A percentile compares a stretch with the other conserved stretches of the same genome.
phyloP scores from a whole-genome alignment of 2,797 vertebrate genomes.

The Neosilurus hyrtlii region DNA sequence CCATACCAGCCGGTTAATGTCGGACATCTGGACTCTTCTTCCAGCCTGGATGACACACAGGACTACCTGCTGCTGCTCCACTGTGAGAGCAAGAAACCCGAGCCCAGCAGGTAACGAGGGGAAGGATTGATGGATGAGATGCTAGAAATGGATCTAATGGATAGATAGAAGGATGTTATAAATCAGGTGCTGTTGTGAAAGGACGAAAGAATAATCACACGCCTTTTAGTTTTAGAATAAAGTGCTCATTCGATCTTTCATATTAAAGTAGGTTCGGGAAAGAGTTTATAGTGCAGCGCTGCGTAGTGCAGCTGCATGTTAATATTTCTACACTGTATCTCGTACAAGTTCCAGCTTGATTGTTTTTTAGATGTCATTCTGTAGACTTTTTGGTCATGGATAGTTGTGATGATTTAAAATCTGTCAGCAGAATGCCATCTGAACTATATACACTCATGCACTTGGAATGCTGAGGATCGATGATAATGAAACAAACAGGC shows the following conservation, averaged over 20 bases:
- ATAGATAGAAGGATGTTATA: neutral
- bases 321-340: neutral
- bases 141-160: neutral
- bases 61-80: conserved; percentile 96
- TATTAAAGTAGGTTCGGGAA: neutral
- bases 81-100: conserved; percentile 98
- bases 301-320: too few relatives aligned
- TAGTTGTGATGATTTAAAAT: neutral
- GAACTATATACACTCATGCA: neutral
- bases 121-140: neutral
- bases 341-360: neutral
- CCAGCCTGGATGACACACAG: conserved; percentile 91
- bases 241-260: neutral
- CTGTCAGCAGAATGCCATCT: neutral
- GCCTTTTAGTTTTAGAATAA: conserved; percentile 2
- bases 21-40: conserved; percentile 83
- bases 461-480: neutral
- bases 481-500: neutral
- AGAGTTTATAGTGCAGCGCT: neutral
- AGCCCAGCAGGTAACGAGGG: conserved; percentile 82
- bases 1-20: conserved; percentile 92
- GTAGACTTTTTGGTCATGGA: neutral
- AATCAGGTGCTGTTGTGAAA: neutral
- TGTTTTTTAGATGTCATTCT: too few relatives aligned
- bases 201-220: neutral